Evolutionary conservation across 2,888 invertebrate genomes (phyloP).

Genomic region (Hypomecis punctinalis): DNA sequence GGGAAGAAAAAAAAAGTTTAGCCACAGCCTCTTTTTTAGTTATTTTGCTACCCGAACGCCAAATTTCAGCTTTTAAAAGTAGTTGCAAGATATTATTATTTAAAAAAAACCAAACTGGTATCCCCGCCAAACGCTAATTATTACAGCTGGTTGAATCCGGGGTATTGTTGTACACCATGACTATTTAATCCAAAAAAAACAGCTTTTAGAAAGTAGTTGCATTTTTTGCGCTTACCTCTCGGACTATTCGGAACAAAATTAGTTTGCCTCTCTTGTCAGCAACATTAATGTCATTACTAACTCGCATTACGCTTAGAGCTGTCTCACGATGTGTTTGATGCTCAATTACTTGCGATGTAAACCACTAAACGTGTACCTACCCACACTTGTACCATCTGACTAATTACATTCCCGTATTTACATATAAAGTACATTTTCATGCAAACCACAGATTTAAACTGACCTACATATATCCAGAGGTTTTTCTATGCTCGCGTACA

Average conservation of each 20-base stretch:
- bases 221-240: too few relatives aligned
- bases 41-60: too few relatives aligned
- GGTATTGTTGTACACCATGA: too few relatives aligned
- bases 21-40: too few relatives aligned
- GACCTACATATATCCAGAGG: constrained; percentile 39
- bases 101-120: too few relatives aligned
- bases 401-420: constrained; percentile 49
- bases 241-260: constrained; percentile 4
- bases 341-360: constrained; percentile 32
- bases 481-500: constrained; percentile 33
- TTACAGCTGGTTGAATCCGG: too few relatives aligned
- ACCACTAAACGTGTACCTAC: constrained; percentile 24
- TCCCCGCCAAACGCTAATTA: too few relatives aligned
- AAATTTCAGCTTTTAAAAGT: too few relatives aligned
- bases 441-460: constrained; percentile 47
- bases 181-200: too few relatives aligned
- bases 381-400: constrained; percentile 37
- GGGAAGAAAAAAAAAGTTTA: too few relatives aligned
- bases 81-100: too few relatives aligned
- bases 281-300: constrained; percentile 1
- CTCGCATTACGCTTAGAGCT: not conserved
- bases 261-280: not conserved
- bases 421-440: constrained; percentile 52
- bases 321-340: constrained; percentile 35
- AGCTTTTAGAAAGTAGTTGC: too few relatives aligned